These are phyloP conservation scores for Callyntrura guangdongensis DNA, from an alignment of 2,888 invertebrate species.

Conservation along the genomic window DNA sequence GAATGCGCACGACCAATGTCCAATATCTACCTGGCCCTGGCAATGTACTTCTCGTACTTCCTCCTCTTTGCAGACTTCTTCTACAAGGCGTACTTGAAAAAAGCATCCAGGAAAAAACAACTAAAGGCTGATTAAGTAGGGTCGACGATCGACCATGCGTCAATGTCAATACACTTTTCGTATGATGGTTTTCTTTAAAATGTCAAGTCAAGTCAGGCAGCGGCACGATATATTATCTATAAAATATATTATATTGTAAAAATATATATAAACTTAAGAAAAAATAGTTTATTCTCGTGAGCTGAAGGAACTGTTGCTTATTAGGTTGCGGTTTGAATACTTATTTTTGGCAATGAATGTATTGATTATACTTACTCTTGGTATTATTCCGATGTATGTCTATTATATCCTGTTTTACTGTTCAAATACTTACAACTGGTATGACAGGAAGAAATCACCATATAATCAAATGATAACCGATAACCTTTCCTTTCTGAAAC, in stretches of 20 bases:
- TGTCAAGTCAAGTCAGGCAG: constrained; percentile 7
- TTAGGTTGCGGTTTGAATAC: no score
- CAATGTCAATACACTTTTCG: constrained; percentile 11
- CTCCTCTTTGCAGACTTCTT: constrained; percentile 80
- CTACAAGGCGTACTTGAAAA: constrained; percentile 75
- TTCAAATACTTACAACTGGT: no score
- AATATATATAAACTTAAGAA: background rate
- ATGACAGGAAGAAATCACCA: no score
- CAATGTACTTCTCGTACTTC: constrained; percentile 80
- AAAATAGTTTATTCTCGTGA: no score
- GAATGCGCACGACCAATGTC: constrained; percentile 77
- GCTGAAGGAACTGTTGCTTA: no score
- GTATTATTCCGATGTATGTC: no score
- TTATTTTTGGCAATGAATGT: no score
- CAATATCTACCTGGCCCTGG: constrained; percentile 79
- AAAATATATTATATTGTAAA: constrained; percentile 15
- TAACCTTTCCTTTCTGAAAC: no score
- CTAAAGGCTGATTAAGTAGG: constrained; percentile 51
- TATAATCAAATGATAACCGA: no score
- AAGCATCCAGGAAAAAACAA: constrained; percentile 47
- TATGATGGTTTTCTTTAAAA: constrained; percentile 43
- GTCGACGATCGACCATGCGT: background rate
- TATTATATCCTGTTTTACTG: no score
- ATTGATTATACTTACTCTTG: no score
- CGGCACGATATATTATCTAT: background rate